Conservation (phyloP, 2,113 vertebrate genomes). For the Centropus unirufus region DNA sequence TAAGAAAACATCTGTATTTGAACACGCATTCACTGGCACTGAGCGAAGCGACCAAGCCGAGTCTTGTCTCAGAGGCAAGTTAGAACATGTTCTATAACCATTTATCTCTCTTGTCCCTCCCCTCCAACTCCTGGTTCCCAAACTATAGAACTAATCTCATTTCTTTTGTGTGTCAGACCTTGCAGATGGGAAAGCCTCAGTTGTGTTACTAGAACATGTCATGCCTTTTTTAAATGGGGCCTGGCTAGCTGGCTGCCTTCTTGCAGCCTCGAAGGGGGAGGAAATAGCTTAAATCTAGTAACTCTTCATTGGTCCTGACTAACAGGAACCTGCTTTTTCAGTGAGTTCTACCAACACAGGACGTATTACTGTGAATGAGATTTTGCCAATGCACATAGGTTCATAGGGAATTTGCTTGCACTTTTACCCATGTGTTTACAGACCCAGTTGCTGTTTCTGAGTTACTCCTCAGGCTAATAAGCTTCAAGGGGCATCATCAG, state of each 20-base stretch:
- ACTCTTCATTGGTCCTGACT: neutral
- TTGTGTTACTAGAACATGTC: neutral
- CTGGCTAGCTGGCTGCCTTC: neutral
- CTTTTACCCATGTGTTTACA: neutral
- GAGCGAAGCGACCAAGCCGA: too few species aligned
- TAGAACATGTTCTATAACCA: too few species aligned
- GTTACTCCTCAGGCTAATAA: neutral
- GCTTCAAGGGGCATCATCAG: neutral
- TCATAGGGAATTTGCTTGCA: neutral
- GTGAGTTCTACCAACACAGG: neutral
- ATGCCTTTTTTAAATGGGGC: rapidly evolving
- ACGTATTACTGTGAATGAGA: neutral
- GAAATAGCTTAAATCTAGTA: neutral
- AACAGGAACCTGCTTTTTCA: neutral
- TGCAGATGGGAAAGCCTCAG: neutral
- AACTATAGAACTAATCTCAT: too few species aligned
- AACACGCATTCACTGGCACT: too few species aligned
- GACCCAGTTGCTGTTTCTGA: neutral
- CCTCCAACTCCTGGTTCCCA: too few species aligned
- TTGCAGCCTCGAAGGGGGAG: neutral
- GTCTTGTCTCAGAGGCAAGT: too few species aligned
- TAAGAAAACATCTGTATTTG: too few species aligned
- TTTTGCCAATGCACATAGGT: neutral
- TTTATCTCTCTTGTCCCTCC: too few species aligned
- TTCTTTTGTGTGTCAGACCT: too few species aligned